These are phyloP conservation scores for Synodontis membranacea DNA, from an alignment of 2,113 vertebrate genomes.

Conservation along the genomic window DNA sequence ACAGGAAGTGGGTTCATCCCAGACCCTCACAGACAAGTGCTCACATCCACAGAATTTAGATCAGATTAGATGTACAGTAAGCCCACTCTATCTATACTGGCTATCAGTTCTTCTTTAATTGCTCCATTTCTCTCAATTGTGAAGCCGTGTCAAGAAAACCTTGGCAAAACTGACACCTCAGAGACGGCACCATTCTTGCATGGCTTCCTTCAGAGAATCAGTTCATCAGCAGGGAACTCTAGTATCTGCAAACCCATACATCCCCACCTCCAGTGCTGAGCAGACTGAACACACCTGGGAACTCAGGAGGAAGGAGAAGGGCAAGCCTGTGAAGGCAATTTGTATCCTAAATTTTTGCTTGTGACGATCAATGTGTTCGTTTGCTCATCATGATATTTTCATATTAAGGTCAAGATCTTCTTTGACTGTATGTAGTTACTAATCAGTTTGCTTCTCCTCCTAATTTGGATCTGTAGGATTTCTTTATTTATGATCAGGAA, in stretches of 20 bases:
- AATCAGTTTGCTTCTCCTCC: background rate
- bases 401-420: background rate
- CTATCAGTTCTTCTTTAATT: background rate
- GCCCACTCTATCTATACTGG: background rate
- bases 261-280: slow-evolving; percentile 3
- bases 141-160: background rate
- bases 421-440: background rate
- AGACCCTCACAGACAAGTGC: no score
- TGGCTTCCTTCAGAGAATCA: background rate
- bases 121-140: background rate
- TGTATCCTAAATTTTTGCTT: background rate
- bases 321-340: background rate
- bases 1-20: no score
- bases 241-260: background rate
- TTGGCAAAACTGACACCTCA: slow-evolving; percentile 3
- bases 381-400: background rate
- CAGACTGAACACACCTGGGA: slow-evolving; percentile 12
- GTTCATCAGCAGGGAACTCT: background rate
- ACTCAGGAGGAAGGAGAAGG: background rate
- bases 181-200: background rate
- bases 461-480: background rate
- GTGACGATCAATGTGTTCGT: background rate
- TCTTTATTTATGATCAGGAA: background rate
- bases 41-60: no score
- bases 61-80: no score